Conservation (phyloP, 2,888 invertebrate genomes). For the Cephonodes hylas region DNA sequence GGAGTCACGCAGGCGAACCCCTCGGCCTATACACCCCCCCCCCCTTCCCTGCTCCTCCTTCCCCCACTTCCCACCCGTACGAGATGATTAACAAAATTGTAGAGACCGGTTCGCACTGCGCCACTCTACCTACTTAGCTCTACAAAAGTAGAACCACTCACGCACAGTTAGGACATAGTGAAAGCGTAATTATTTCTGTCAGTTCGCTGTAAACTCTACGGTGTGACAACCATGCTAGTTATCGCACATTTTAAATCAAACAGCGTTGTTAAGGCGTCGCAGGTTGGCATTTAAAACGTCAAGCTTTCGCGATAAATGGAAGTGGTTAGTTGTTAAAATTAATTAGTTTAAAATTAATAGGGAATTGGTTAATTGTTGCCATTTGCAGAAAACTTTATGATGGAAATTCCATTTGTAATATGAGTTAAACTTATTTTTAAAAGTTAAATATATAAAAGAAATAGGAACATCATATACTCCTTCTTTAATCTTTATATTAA, state of each 20-base stretch:
- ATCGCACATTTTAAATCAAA: background rate
- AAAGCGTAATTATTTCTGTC: slow-evolving; percentile 11
- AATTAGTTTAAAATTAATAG: background rate
- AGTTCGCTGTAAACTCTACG: slow-evolving; percentile 2
- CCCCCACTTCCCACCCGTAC: slow-evolving; percentile 31
- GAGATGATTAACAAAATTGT: slow-evolving; percentile 65
- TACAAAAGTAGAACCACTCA: slow-evolving; percentile 11
- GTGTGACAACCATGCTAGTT: slow-evolving; percentile 1
- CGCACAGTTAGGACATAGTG: slow-evolving; percentile 2
- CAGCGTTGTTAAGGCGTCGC: background rate
- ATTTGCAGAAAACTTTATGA: too few species aligned
- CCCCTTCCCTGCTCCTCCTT: too few species aligned
- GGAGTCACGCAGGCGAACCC: slow-evolving; percentile 50
- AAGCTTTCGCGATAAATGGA: background rate
- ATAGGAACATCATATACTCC: too few species aligned
- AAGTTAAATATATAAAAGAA: too few species aligned
- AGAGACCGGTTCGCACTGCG: slow-evolving; percentile 57
- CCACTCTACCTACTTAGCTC: slow-evolving; percentile 27
- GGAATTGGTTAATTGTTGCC: too few species aligned
- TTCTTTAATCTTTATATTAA: too few species aligned
- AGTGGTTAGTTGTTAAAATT: background rate
- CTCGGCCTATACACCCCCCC: slow-evolving; percentile 14
- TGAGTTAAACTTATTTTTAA: too few species aligned
- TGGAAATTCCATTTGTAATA: too few species aligned
- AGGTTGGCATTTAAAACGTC: background rate